Percentiles rank a stretch among this genome's conserved stretches.
These are phyloP conservation scores for Carassius auratus DNA, from an alignment of 2,113 vertebrate species.

Conservation along the genomic window DNA sequence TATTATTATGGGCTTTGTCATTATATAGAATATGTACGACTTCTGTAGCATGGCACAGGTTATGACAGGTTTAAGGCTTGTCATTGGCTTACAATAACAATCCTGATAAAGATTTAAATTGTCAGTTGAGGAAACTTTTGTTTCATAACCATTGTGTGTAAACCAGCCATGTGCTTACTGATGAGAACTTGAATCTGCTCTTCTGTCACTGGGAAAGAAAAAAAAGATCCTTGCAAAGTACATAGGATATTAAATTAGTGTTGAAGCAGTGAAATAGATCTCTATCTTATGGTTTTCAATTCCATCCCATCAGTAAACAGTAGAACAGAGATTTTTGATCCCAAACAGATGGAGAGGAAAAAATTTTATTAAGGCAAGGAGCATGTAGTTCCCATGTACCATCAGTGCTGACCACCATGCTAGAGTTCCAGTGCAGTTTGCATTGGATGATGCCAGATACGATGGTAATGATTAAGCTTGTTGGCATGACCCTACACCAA, in stretches of 20 bases:
- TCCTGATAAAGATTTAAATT: neutral
- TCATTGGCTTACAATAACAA: neutral
- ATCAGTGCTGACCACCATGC: slow-evolving; percentile 14
- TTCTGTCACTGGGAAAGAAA: neutral
- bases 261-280: slow-evolving; percentile 10
- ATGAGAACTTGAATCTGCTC: neutral
- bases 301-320: neutral
- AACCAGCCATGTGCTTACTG: neutral
- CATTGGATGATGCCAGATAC: slow-evolving; percentile 29
- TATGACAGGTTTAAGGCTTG: neutral
- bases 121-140: neutral
- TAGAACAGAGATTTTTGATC: slow-evolving; percentile 32
- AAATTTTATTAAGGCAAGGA: slow-evolving; percentile 27
- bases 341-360: slow-evolving; percentile 25
- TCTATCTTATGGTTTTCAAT: neutral
- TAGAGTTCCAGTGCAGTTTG: slow-evolving; percentile 25
- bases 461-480: slow-evolving; percentile 49
- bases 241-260: slow-evolving; percentile 15
- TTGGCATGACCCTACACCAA: slow-evolving; percentile 28
- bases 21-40: neutral
- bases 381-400: slow-evolving; percentile 3
- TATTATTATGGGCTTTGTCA: neutral
- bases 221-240: neutral
- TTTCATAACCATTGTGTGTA: neutral
- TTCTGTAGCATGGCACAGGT: neutral